These are phyloP conservation scores for Babyrousa celebensis DNA, from an alignment of 2,797 vertebrate species.

Conservation along the genomic window DNA sequence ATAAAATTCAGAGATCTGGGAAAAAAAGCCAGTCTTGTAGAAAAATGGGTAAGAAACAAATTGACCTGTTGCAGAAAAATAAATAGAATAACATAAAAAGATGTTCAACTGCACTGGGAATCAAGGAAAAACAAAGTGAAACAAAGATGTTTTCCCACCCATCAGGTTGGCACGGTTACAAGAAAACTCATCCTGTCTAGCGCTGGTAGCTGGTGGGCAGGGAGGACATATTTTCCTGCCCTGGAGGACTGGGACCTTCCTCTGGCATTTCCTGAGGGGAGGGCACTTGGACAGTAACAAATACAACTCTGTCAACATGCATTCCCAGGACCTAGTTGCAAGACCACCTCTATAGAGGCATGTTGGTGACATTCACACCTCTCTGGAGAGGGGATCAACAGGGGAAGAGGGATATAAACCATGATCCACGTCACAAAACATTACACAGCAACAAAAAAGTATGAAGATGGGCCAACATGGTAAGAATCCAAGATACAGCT, in stretches of 20 bases:
- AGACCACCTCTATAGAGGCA: background rate
- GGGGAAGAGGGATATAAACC: background rate
- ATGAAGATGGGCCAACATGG: fast-evolving
- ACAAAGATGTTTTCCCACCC: background rate
- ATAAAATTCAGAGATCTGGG: background rate
- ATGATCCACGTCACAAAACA: background rate
- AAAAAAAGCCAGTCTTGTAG: background rate
- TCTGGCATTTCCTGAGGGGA: background rate
- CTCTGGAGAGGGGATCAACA: background rate
- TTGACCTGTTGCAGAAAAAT: background rate
- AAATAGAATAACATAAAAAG: background rate
- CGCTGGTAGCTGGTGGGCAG: no score
- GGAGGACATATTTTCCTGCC: no score
- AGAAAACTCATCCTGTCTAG: background rate
- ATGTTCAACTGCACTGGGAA: background rate
- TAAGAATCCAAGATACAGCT: background rate
- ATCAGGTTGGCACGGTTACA: background rate
- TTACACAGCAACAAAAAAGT: background rate
- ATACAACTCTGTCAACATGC: fast-evolving
- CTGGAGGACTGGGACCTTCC: fast-evolving
- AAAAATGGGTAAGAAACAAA: background rate
- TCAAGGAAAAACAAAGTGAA: background rate
- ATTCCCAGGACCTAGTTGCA: background rate
- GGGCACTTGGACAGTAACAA: background rate
- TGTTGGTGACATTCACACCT: background rate